Evolutionary conservation across 2,797 vertebrate genomes (phyloP), one percentile per base, ranked within the genome.

Genomic region (Odontamblyopus rebecca): DNA sequence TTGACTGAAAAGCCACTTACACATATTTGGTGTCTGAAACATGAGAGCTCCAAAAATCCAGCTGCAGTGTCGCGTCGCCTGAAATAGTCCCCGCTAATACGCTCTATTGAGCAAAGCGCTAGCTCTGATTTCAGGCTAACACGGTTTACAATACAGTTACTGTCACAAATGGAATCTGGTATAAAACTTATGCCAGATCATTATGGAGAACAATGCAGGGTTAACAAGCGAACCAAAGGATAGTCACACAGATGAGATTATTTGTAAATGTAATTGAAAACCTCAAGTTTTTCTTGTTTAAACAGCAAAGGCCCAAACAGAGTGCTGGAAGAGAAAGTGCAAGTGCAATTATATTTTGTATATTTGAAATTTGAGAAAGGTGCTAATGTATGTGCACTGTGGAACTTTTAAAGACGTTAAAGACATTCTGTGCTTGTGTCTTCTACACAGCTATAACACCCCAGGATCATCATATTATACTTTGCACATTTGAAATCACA

Each of bases 21-120:
- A 56, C n/a, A 56, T 60, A 60, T 60, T 60, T 60, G 57, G 57
- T 27, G 27, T 30, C 57, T 60, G 57, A 16, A 60, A 60, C 11
- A 27, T 29, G 27, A 60, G 57, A 29, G 57, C 57, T 60, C 11
- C 57, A 60, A 30, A 60, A 60, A 27, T 57, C 56, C 3, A 57
- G 5, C 3, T 2, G 57, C 27, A 2, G 6, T 60, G 27, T 60
- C 57, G 12, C 54, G 6, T 16, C 5, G 1, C 26, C 57, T n/a
- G 4, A 60, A 60, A 60, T 29, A 60, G 57, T 29, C 57, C 13
- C 26, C 1, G 56, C 11, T 15, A 59, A 59, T 29, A 29, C 3
- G 26, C 6, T 5, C 13, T 29, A 16, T 16, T 60, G 57, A 29
- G 15, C 57, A 60, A 29, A 15, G 0, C 4, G 4, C 57, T 16